phyloP scores from a whole-genome alignment of 2,113 vertebrate genomes.

The Mugil cephalus region DNA sequence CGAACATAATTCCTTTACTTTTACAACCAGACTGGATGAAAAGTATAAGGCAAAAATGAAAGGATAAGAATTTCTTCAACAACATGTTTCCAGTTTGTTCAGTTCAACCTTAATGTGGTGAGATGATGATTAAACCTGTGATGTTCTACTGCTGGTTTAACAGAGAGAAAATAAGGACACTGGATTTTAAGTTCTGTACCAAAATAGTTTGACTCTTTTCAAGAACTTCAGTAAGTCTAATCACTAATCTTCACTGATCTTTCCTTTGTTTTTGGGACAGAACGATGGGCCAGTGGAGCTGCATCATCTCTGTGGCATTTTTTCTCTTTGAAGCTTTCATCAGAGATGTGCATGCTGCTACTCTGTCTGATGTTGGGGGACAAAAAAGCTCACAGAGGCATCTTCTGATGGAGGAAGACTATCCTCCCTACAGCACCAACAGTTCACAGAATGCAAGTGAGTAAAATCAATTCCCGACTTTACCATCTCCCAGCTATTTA shows the following conservation, averaged over 20 bases:
- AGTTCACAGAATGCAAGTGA: rapidly evolving
- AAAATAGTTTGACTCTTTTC: too few relatives aligned
- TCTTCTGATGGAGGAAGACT: neutral
- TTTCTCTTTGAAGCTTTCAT: constrained; percentile 40
- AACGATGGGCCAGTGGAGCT: constrained; percentile 49
- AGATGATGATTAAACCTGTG: neutral
- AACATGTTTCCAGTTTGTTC: neutral
- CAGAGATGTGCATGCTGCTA: constrained; percentile 7
- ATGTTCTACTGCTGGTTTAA: neutral
- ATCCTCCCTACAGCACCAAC: rapidly evolving
- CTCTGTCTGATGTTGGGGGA: neutral
- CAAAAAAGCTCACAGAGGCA: constrained; percentile 18
- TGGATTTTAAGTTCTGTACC: too few relatives aligned
- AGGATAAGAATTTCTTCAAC: too few relatives aligned
- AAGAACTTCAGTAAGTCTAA: neutral
- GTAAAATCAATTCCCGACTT: neutral
- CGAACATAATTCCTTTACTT: too few relatives aligned
- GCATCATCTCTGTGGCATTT: constrained; percentile 13
- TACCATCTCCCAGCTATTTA: constrained; percentile 22
- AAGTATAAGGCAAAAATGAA: neutral
- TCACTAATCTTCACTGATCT: neutral
- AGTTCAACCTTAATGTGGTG: too few relatives aligned
- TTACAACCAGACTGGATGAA: neutral
- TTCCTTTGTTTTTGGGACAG: neutral
- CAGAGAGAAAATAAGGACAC: too few relatives aligned